Base-by-base conservation (phyloP, 2,113 vertebrate genomes). In the Canis aureus region DNA sequence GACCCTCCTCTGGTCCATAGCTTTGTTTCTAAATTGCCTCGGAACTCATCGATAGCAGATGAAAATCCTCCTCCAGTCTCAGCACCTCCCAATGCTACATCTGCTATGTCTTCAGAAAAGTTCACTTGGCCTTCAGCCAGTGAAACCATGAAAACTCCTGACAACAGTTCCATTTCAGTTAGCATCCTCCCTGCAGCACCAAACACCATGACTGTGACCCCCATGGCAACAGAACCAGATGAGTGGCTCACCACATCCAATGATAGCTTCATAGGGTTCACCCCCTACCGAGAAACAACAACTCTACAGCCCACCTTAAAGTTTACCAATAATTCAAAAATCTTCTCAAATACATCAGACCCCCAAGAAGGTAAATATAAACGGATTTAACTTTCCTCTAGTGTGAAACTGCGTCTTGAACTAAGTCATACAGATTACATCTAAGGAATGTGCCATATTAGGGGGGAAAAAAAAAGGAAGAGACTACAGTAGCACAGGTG, bases 321-420 rank as follows among this genome's bases (percentile, higher is more conserved):
- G 38, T 97, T 96, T 55, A 98, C 94, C 78, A 97, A 95, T 32
- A 8, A 71, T 96, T 97, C 96, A 51, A 96, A 93, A 93, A 27
- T 90, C 43, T 35, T 92, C 66, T 17, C 98, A 82, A 97, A 97
- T 73, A 29, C 95, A 64, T 88, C 98, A 94, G 97, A 98, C 35
- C 12, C 57, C 35, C 93, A 0, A 13, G 67, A 98, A 98, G 97
- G 98, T 98, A 98, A 97, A 64, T n/a, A 82, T 69, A 92, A 96
- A 80, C 57, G 27, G 4, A 60, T 71, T 86, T 66, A 91, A 79
- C 12, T 91, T 93, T 86, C 2, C 15, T 84, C 71, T 88, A 80
- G 43, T 55, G 2, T 78, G 59, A 79, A 87, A 64, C 0, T 35
- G 9, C 87, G 69, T 92, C 35, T 90, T 27, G 23, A 96, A 69